Conservation (phyloP, 2,113 vertebrate species). For the Jacana jacana region DNA sequence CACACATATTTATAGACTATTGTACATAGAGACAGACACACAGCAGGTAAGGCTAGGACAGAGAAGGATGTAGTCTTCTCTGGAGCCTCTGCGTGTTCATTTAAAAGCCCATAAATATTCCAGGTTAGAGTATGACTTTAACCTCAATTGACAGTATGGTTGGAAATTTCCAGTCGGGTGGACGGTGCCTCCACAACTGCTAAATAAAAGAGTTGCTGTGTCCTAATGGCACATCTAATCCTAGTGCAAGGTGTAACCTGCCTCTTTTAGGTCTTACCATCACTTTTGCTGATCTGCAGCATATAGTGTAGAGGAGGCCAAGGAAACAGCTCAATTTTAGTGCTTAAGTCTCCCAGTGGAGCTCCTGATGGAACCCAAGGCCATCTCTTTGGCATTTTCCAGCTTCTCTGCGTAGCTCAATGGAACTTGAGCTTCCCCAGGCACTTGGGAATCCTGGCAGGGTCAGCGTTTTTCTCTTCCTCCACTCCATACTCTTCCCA, state of each 20-base stretch:
- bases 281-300: neutral
- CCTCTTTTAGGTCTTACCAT: fast-evolving
- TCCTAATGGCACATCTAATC: neutral
- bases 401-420: neutral
- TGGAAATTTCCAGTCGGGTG: neutral
- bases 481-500: neutral
- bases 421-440: fast-evolving
- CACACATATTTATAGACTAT: constrained; percentile 70
- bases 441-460: neutral
- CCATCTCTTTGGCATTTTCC: neutral
- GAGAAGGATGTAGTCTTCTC: neutral
- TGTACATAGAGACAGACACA: constrained; percentile 60
- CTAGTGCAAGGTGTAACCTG: fast-evolving
- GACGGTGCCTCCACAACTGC: neutral
- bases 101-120: neutral
- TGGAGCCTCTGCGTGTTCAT: neutral
- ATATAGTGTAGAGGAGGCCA: fast-evolving
- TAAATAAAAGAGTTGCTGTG: no score
- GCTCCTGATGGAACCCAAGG: neutral
- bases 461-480: neutral
- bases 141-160: neutral
- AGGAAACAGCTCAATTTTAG: neutral
- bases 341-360: neutral
- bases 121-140: neutral
- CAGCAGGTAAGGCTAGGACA: constrained; percentile 61